Conservation (phyloP, 2,797 vertebrate genomes). For the Pseudochirops cupreus region DNA sequence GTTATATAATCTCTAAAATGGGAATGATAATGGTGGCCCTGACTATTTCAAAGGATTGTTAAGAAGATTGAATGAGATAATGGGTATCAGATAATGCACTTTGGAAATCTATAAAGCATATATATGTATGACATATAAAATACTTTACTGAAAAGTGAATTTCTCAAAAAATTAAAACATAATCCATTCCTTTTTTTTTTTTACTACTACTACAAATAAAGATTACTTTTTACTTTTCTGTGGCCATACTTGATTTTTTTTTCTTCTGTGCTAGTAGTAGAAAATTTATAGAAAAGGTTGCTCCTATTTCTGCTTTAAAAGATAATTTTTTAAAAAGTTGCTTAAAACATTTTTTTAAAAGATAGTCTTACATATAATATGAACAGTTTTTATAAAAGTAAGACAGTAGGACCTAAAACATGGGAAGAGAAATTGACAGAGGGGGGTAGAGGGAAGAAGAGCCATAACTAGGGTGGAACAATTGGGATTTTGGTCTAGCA, state of each 20-base stretch:
- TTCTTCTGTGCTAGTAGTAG: background rate
- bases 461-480: background rate
- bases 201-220: background rate
- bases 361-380: background rate
- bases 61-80: background rate
- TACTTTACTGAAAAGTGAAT: background rate
- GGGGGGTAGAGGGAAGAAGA: background rate
- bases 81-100: background rate
- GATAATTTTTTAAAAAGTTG: background rate
- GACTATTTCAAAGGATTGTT: background rate
- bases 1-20: background rate
- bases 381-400: background rate
- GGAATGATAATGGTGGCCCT: background rate
- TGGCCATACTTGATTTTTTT: background rate
- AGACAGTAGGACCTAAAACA: background rate
- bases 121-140: background rate
- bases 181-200: background rate
- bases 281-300: background rate
- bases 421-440: background rate
- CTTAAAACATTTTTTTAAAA: background rate
- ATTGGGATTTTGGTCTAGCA: background rate
- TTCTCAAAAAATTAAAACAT: background rate
- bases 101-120: background rate
- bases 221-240: background rate
- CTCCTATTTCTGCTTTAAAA: background rate